phyloP scores from a whole-genome alignment of 2,113 vertebrate genomes.

The Corythoichthys haematopterus region DNA sequence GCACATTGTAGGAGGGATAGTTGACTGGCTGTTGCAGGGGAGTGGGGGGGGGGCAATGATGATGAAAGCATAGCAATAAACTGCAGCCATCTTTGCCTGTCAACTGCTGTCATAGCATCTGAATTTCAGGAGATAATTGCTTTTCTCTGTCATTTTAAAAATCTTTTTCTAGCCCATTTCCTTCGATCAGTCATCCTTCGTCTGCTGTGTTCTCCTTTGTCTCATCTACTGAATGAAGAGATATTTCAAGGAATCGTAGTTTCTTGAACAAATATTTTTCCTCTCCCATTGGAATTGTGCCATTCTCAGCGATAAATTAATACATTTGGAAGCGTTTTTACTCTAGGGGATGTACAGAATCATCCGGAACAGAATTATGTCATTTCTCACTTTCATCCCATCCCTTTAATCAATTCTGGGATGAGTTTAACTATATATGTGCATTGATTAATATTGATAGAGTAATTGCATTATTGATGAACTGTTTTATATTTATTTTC shows the following conservation, averaged over 20 bases:
- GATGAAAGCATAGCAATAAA: slow-evolving; percentile 62
- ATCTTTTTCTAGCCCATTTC: slow-evolving; percentile 41
- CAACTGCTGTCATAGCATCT: slow-evolving; percentile 56
- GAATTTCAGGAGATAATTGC: slow-evolving; percentile 57
- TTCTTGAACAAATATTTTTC: slow-evolving; percentile 21
- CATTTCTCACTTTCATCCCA: slow-evolving; percentile 4
- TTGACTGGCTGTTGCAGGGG: background rate
- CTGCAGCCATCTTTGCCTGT: slow-evolving; percentile 59
- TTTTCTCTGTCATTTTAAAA: slow-evolving; percentile 34
- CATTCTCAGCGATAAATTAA: slow-evolving; percentile 26
- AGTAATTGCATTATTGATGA: background rate
- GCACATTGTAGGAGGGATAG: background rate
- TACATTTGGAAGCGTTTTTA: slow-evolving; percentile 10
- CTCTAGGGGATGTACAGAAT: background rate
- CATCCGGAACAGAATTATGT: slow-evolving; percentile 1
- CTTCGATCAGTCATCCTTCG: slow-evolving; percentile 37
- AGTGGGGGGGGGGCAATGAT: slow-evolving; percentile 7
- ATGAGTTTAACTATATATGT: background rate
- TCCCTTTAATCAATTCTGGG: slow-evolving; percentile 17
- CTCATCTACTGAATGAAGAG: slow-evolving; percentile 9
- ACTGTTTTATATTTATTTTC: background rate
- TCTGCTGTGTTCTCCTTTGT: slow-evolving; percentile 22
- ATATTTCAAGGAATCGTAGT: slow-evolving; percentile 24
- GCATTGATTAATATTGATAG: background rate
- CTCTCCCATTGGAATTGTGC: slow-evolving; percentile 6